Conservation (phyloP, 2,113 vertebrate species). For the Chaetorhynchus papuensis region DNA sequence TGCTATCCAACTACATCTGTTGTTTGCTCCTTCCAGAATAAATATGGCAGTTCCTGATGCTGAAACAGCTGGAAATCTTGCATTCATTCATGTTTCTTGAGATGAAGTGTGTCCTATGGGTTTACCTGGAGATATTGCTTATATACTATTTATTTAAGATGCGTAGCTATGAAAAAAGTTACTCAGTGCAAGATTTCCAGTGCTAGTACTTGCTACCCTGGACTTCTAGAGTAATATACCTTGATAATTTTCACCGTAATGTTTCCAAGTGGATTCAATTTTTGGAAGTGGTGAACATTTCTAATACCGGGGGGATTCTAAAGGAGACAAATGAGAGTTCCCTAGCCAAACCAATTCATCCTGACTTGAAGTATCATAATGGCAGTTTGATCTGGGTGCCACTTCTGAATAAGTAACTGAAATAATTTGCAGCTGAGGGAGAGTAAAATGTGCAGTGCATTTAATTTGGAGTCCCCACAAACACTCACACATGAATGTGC, state of each 20-base stretch:
- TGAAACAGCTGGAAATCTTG: conserved; percentile 64
- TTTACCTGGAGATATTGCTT: conserved; percentile 16
- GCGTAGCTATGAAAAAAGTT: background rate
- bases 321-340: background rate
- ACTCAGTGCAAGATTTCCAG: background rate
- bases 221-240: background rate
- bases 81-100: conserved; percentile 20
- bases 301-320: background rate
- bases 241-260: background rate
- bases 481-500: background rate
- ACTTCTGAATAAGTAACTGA: background rate
- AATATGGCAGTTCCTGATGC: conserved; percentile 60
- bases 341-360: background rate
- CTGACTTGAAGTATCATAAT: background rate
- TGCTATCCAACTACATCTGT: conserved; percentile 48
- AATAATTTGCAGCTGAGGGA: background rate
- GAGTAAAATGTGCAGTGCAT: background rate
- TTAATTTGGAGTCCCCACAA: background rate
- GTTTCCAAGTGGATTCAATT: background rate
- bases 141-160: background rate
- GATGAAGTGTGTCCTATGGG: conserved; percentile 1
- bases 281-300: background rate
- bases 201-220: background rate
- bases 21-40: conserved; percentile 64
- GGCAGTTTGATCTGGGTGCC: background rate